phyloP scores from a whole-genome alignment of 1,140 invertebrate genomes.

The Drosophila busckii region DNA sequence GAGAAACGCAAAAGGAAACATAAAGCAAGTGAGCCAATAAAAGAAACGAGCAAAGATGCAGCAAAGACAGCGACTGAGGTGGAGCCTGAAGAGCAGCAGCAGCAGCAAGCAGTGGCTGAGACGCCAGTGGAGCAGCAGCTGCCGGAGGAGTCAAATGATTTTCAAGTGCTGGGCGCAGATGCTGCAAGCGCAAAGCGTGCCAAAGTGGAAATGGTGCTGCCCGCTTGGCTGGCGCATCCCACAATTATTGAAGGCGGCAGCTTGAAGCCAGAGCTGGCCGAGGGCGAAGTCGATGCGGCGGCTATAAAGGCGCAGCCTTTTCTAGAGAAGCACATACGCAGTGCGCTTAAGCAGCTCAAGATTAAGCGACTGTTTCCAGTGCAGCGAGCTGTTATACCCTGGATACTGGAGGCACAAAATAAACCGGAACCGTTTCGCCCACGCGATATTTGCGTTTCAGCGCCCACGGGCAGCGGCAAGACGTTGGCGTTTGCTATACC shows the following conservation, averaged over 20 bases:
- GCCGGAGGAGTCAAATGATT: slow-evolving; percentile 51
- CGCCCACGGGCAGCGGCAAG: slow-evolving; percentile 98
- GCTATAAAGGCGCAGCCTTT: slow-evolving; percentile 80
- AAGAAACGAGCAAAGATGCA: neutral
- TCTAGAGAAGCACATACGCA: slow-evolving; percentile 80
- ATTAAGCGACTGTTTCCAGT: slow-evolving; percentile 91
- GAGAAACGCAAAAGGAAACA: slow-evolving; percentile 67
- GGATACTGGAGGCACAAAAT: slow-evolving; percentile 84
- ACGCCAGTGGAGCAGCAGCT: neutral
- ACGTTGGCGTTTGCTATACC: slow-evolving; percentile 96
- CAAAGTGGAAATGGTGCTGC: slow-evolving; percentile 86
- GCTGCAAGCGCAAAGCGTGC: slow-evolving; percentile 79
- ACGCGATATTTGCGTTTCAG: slow-evolving; percentile 96
- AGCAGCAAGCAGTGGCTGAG: neutral
- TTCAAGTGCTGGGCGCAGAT: slow-evolving; percentile 80
- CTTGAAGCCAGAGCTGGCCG: slow-evolving; percentile 82
- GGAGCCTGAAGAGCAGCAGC: neutral
- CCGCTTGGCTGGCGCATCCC: slow-evolving; percentile 92
- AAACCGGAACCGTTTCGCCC: slow-evolving; percentile 83
- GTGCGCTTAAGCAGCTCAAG: slow-evolving; percentile 85
- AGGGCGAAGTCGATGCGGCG: slow-evolving; percentile 82
- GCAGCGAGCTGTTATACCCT: slow-evolving; percentile 91
- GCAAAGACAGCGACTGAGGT: neutral
- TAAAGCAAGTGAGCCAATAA: slow-evolving; percentile 32
- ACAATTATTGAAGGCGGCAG: slow-evolving; percentile 82